Conservation (phyloP, 2,797 vertebrate species). For the Heteromormyrus szaboi region DNA sequence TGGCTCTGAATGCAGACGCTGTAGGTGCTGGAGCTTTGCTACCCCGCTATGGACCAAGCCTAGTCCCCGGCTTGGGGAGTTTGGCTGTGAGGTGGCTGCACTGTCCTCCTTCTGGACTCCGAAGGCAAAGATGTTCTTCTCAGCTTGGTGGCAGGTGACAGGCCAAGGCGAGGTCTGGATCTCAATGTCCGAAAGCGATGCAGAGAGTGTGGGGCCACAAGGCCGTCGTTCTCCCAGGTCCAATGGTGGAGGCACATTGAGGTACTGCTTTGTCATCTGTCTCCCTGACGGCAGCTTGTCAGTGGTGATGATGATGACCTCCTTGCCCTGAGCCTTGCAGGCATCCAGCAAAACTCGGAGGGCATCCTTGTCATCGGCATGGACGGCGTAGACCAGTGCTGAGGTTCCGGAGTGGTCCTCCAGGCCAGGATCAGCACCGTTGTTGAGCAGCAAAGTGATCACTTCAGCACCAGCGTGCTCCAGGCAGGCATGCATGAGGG, state of each 20-base stretch:
- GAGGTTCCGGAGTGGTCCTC: conserved; percentile 77
- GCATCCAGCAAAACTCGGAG: conserved; percentile 73
- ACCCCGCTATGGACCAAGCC: conserved; percentile 34
- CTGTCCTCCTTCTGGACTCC: conserved; percentile 51
- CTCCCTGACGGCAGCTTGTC: conserved; percentile 64
- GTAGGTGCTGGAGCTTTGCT: conserved; percentile 53
- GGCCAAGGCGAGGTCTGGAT: conserved; percentile 60
- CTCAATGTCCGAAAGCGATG: conserved; percentile 72
- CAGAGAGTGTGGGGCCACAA: conserved; percentile 41
- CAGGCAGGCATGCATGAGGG: conserved; percentile 81
- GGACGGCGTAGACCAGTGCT: conserved; percentile 74
- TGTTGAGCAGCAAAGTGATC: conserved; percentile 69
- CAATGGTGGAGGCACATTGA: conserved; percentile 59
- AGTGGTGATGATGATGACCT: conserved; percentile 84
- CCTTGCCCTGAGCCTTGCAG: conserved; percentile 81
- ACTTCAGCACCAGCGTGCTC: conserved; percentile 72
- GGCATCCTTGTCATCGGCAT: conserved; percentile 68
- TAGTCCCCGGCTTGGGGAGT: conserved; percentile 54
- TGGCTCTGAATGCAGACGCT: conserved; percentile 67
- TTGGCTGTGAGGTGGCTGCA: conserved; percentile 50
- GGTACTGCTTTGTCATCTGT: conserved; percentile 67
- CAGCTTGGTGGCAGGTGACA: conserved; percentile 26
- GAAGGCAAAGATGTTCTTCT: conserved; percentile 59
- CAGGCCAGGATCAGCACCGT: conserved; percentile 73
- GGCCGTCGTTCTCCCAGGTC: conserved; percentile 41